Evolutionary conservation across 2,797 vertebrate genomes (phyloP), one percentile per base, ranked within the genome.

Genomic region (Chrosomus eos): DNA sequence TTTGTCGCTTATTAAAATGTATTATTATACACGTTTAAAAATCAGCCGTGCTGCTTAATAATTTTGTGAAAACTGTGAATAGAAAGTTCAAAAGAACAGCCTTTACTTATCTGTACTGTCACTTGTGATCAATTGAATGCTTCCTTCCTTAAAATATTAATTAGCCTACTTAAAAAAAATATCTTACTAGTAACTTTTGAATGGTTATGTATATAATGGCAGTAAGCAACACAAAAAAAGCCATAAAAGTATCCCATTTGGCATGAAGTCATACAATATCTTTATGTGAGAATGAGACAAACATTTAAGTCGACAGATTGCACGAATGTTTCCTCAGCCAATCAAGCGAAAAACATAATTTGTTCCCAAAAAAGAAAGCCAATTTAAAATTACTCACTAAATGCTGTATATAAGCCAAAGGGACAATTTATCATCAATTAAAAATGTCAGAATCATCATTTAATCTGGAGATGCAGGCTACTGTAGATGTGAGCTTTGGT

Each of bases 391-490:
- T 36, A 33, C 26, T 80, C 62, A 80, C 40, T n/a, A 51, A 48
- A 48, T 48, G 45, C 45, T 16, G 45, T 48, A 48, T 48, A 48
- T 18, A 18, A 36, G 36, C 23, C 75, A 62, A 40, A 26, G n/a
- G 36, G 75, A 67, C 43, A 18, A 67, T 80, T n/a, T 80, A 67
- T 36, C 78, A 80, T 67, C 28, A 51, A 36, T 48, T 67, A 51
- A 80, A 80, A 51, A 67, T n/a, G 10, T 51, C 45, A 23, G 19
- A 67, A 31, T 80, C 40, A 79, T 66, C 60, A 33, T 4, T 66
- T 5, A 66, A 48, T 79, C 62, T 66, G 40, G 60, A 91, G 70
- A 76, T 45, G 40, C 19, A 66, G 3, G 19, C 26, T 66, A n/a
- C n/a, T n/a, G n/a, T n/a, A 66, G 19, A 74, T 48, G 60, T 45